phyloP scores from a whole-genome alignment of 35 echinoderm and acorn worm genomes.

The Anneissia japonica region DNA sequence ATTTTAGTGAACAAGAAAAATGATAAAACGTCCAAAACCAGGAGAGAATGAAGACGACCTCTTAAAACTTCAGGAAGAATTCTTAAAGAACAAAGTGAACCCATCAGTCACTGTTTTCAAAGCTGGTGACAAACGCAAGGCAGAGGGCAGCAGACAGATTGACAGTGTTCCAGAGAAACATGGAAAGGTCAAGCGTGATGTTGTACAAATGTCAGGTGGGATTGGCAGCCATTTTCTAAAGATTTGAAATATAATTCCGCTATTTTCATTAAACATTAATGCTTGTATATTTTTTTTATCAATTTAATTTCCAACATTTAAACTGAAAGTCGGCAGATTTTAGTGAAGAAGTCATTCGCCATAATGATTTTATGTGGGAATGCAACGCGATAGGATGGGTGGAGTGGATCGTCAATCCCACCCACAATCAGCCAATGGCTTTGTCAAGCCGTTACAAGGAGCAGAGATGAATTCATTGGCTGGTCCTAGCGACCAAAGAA shows the following conservation, averaged over 20 bases:
- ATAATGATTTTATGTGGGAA: not conserved
- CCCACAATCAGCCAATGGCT: too few species aligned
- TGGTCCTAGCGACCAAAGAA: too few species aligned
- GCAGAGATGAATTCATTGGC: too few species aligned
- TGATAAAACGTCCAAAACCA: slow-evolving; percentile 65
- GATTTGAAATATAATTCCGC: not conserved
- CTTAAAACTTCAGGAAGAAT: slow-evolving; percentile 75
- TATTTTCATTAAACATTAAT: not conserved
- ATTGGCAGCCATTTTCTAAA: not conserved
- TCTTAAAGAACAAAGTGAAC: slow-evolving; percentile 43
- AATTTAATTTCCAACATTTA: slow-evolving; percentile 11
- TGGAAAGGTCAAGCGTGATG: slow-evolving; percentile 55
- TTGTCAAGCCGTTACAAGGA: too few species aligned
- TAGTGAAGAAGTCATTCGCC: slow-evolving; percentile 24
- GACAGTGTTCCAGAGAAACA: not conserved
- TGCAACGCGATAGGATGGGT: not conserved
- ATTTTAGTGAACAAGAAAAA: too few species aligned
- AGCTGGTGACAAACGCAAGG: slow-evolving; percentile 78
- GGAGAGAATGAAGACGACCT: slow-evolving; percentile 85
- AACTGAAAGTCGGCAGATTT: not conserved
- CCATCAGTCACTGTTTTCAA: slow-evolving; percentile 54
- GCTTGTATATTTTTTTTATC: not conserved
- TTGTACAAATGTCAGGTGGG: slow-evolving; percentile 64
- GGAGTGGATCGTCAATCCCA: too few species aligned
- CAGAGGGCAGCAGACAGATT: slow-evolving; percentile 4